phyloP scores from a whole-genome alignment of 1,140 invertebrate genomes.

The Drosophila guanche region DNA sequence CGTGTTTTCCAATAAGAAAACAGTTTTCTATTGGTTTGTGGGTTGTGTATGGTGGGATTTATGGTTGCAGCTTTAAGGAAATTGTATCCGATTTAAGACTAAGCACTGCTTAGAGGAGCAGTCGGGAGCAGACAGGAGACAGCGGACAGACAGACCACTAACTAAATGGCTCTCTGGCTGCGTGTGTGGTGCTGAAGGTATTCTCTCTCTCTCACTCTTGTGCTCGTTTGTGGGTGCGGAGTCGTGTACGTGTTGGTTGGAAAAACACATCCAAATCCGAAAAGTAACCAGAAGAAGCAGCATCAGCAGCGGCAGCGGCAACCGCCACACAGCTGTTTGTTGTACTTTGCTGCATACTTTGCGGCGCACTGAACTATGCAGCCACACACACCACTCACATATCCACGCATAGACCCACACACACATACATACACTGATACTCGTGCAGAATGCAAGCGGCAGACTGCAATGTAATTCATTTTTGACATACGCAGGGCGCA shows the following conservation, averaged over 20 bases:
- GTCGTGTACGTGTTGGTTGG: conserved; percentile 15
- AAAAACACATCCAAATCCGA: conserved; percentile 55
- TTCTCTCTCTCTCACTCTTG: not conserved
- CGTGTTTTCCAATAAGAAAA: not conserved
- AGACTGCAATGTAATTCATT: conserved; percentile 72
- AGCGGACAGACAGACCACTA: conserved; percentile 39
- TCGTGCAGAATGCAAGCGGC: conserved; percentile 33
- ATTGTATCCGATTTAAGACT: conserved; percentile 72
- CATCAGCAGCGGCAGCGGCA: not conserved
- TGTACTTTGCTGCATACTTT: conserved; percentile 78
- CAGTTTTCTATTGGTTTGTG: not conserved
- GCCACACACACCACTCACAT: conserved; percentile 33
- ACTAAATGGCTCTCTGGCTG: conserved; percentile 62
- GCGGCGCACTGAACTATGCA: conserved; percentile 73
- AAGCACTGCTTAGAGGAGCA: conserved; percentile 38
- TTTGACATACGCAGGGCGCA: conserved; percentile 54
- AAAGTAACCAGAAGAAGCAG: conserved; percentile 40
- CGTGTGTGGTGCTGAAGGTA: conserved; percentile 2
- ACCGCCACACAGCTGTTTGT: conserved; percentile 61
- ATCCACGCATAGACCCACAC: conserved; percentile 20
- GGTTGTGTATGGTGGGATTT: conserved; percentile 37
- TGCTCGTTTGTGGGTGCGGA: conserved; percentile 8
- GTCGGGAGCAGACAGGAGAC: conserved; percentile 18
- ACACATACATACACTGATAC: conserved; percentile 27
- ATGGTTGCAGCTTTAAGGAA: conserved; percentile 65